phyloP scores from a whole-genome alignment of 2,113 vertebrate species.

The western clawed frog (Xenopus tropicalis) region UCB_Xtro_10.0 CM004443.2:40895501-40896000 shows the following conservation, averaged over 20 bases:
- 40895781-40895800: constrained; percentile 98
- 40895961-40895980: too few relatives aligned
- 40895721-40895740: constrained; percentile 97
- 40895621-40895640: too few relatives aligned
- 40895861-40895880: constrained; percentile 91
- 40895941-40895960: neutral
- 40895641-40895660: too few relatives aligned
- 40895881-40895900: constrained; percentile 78
- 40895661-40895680: constrained; percentile 87
- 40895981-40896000: too few relatives aligned
- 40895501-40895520: too few relatives aligned
- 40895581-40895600: too few relatives aligned
- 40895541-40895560: too few relatives aligned
- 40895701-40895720: constrained; percentile 97
- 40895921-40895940: constrained; percentile 17
- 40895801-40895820: constrained; percentile 91
- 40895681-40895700: constrained; percentile 92
- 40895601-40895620: too few relatives aligned
- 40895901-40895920: too few relatives aligned
- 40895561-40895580: too few relatives aligned
- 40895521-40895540: too few relatives aligned
- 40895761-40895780: constrained; percentile 91
- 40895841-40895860: constrained; percentile 96
- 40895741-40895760: constrained; percentile 89
- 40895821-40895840: constrained; percentile 96